Evolutionary conservation across 2,797 vertebrate genomes (phyloP).

Genomic region (Anabacerthia variegaticeps): DNA sequence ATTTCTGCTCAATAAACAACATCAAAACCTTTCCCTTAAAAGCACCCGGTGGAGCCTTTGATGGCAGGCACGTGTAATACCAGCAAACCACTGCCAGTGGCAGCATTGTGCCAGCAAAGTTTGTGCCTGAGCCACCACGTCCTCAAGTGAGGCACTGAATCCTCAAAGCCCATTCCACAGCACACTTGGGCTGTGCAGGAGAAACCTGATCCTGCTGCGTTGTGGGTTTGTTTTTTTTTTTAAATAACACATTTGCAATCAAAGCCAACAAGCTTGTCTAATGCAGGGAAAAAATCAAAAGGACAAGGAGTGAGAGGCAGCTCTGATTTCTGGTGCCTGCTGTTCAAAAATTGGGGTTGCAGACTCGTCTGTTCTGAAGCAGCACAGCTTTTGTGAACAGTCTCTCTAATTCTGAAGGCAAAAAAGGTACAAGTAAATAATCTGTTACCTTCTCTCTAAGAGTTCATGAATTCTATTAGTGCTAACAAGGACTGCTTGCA

Average conservation of each 20-base stretch:
- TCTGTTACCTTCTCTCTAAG: not conserved
- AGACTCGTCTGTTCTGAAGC: not conserved
- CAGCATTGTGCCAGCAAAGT: conserved; percentile 83
- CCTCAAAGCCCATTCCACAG: not conserved
- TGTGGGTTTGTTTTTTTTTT: not conserved
- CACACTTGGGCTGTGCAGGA: not conserved
- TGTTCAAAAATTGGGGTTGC: not conserved
- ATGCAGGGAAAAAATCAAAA: not conserved
- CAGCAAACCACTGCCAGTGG: conserved; percentile 76
- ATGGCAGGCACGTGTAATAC: conserved; percentile 44
- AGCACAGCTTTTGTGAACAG: not conserved
- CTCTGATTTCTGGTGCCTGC: not conserved
- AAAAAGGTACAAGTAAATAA: not conserved
- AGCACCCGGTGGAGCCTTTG: not conserved
- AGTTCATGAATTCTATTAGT: not conserved
- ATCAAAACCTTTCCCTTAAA: not conserved
- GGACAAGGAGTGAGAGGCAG: not conserved
- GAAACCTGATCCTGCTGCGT: not conserved
- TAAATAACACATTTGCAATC: not conserved
- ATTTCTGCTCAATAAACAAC: not conserved
- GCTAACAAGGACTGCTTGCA: not conserved
- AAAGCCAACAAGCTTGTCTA: not conserved
- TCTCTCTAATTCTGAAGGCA: not conserved
- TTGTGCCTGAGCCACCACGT: not conserved
- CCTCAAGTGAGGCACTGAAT: fast-evolving